A percentile compares a stretch with the other conserved stretches of the same genome.
phyloP scores from a whole-genome alignment of 2,113 vertebrate genomes.

The Brienomyrus longianalis region DNA sequence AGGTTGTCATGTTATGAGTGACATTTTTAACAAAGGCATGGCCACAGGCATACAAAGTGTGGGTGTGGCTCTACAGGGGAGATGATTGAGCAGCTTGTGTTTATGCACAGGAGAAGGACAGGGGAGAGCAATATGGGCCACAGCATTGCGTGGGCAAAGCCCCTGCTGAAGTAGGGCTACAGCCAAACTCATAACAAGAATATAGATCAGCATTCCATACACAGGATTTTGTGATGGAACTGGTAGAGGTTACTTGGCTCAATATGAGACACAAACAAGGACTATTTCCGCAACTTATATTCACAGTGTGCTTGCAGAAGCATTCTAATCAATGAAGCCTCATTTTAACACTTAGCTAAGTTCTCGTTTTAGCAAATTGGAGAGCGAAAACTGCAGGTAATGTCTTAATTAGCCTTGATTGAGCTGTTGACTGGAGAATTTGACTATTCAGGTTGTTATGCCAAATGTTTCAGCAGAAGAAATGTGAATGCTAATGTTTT shows the following conservation, averaged over 20 bases:
- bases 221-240: neutral
- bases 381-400: neutral
- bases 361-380: neutral
- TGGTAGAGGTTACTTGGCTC: neutral
- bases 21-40: constrained; percentile 32
- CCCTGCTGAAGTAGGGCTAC: neutral
- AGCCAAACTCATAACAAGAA: neutral
- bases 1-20: constrained; percentile 33
- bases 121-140: neutral
- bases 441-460: neutral
- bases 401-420: neutral
- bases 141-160: neutral
- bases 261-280: neutral
- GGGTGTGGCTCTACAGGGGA: constrained; percentile 11
- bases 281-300: neutral
- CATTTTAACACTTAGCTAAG: neutral
- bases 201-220: neutral
- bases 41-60: constrained; percentile 25
- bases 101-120: constrained; percentile 1
- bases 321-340: constrained; percentile 2
- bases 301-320: neutral
- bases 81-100: constrained; percentile 15
- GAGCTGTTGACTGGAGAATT: neutral
- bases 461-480: neutral
- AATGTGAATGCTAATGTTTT: neutral